A percentile compares a stretch with the other conserved stretches of the same genome.
phyloP scores from a whole-genome alignment of 2,797 vertebrate species.

The Mus minutoides region DNA sequence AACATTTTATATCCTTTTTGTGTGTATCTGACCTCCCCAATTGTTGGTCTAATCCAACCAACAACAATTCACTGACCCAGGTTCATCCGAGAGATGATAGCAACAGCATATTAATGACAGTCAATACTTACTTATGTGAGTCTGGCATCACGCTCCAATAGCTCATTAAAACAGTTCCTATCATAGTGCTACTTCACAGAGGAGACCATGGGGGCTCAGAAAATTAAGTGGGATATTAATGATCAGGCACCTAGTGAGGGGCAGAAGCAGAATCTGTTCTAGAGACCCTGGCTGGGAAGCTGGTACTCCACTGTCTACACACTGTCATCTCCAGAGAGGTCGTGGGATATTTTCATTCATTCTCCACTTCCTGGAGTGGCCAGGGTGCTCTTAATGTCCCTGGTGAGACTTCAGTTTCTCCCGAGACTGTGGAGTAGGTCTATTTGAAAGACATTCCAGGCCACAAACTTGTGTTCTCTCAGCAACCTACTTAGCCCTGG shows the following conservation, averaged over 20 bases:
- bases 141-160: not conserved
- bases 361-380: not conserved
- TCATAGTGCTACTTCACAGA: not conserved
- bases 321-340: not conserved
- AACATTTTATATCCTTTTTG: not conserved
- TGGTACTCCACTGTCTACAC: rapidly evolving
- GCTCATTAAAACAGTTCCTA: not conserved
- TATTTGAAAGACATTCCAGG: not conserved
- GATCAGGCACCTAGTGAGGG: not conserved
- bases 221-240: not conserved
- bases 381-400: not conserved
- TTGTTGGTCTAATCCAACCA: not conserved
- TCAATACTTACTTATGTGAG: not conserved
- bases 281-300: not conserved
- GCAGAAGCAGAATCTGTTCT: not conserved
- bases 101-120: not conserved
- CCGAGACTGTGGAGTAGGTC: not conserved
- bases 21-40: not conserved
- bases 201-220: not conserved
- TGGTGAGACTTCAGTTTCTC: not conserved
- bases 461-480: not conserved
- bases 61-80: not conserved
- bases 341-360: not conserved
- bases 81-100: not conserved
- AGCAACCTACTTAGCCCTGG: too few relatives aligned